Evolutionary conservation across 1,140 invertebrate genomes (phyloP).

Genomic region (Drosophila erecta): DNA sequence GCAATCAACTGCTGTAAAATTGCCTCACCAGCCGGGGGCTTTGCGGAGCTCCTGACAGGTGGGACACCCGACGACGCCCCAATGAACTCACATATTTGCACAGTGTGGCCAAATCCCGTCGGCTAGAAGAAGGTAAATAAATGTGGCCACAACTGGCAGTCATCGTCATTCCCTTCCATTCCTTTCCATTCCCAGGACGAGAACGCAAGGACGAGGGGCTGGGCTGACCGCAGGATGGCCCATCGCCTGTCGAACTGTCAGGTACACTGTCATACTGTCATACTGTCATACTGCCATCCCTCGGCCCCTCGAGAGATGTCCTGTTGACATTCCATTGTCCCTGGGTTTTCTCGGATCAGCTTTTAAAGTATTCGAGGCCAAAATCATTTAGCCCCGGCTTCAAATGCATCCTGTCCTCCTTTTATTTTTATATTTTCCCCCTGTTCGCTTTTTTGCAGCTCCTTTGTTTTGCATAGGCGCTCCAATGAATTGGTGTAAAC

Average conservation of each 20-base stretch:
- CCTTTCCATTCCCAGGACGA: background rate
- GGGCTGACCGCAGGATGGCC: constrained; percentile 16
- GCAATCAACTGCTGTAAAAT: constrained; percentile 52
- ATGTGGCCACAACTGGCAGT: constrained; percentile 53
- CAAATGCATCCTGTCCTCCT: constrained; percentile 12
- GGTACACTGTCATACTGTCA: constrained; percentile 18
- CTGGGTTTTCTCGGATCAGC: constrained; percentile 17
- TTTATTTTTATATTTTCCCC: constrained; percentile 18
- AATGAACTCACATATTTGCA: constrained; percentile 50
- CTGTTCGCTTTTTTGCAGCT: constrained; percentile 5
- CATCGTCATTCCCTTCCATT: no score
- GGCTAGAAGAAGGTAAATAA: constrained; percentile 54
- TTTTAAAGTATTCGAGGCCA: constrained; percentile 52
- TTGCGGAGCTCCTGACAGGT: constrained; percentile 3
- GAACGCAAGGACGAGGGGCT: background rate
- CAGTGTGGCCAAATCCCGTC: constrained; percentile 58
- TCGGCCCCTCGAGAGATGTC: constrained; percentile 6
- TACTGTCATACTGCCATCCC: constrained; percentile 21
- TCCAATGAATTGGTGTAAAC: constrained; percentile 72
- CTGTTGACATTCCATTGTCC: constrained; percentile 28
- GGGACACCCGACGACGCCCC: no score
- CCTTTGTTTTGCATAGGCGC: constrained; percentile 24
- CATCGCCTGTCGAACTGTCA: constrained; percentile 38
- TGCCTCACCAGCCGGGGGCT: constrained; percentile 17
- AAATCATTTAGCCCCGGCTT: constrained; percentile 26